A percentile compares a stretch with the other conserved stretches of the same genome.
Conservation (phyloP, 2,888 invertebrate species). For the Agrypnus murinus region DNA sequence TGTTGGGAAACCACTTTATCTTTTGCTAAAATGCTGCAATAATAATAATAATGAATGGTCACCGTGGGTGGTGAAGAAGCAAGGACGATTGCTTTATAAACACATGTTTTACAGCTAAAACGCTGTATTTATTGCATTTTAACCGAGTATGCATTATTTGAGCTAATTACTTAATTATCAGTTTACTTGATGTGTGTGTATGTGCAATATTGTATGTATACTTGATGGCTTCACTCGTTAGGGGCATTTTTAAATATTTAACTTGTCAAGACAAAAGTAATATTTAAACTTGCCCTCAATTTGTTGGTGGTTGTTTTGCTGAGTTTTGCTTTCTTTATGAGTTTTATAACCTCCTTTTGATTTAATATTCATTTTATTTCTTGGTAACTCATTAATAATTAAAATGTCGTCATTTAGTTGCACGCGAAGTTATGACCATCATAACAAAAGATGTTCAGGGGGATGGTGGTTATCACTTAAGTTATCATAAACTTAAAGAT, state of each 20-base stretch:
- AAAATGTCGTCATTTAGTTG: no score
- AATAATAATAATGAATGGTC: slow-evolving; percentile 22
- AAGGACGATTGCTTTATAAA: slow-evolving; percentile 29
- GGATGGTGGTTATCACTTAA: no score
- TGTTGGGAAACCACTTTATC: background rate
- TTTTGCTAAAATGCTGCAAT: slow-evolving; percentile 5
- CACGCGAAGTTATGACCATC: no score
- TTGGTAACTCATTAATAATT: no score
- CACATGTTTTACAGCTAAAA: slow-evolving; percentile 11
- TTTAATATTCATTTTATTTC: no score
- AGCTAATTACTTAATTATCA: slow-evolving; percentile 28
- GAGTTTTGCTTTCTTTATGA: no score
- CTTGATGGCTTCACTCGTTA: slow-evolving; percentile 23
- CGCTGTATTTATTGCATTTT: slow-evolving; percentile 16
- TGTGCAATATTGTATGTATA: background rate
- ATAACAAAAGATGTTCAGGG: no score
- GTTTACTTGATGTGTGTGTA: slow-evolving; percentile 9
- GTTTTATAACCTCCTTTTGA: no score
- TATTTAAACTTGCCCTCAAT: no score
- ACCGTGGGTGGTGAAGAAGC: slow-evolving; percentile 27
- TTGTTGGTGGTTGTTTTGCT: no score
- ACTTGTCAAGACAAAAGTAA: no score
- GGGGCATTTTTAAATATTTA: background rate
- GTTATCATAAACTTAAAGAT: no score
- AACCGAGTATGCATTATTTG: slow-evolving; percentile 18